Conservation (phyloP, 2,113 vertebrate species). For the Fregetta grallaria region DNA sequence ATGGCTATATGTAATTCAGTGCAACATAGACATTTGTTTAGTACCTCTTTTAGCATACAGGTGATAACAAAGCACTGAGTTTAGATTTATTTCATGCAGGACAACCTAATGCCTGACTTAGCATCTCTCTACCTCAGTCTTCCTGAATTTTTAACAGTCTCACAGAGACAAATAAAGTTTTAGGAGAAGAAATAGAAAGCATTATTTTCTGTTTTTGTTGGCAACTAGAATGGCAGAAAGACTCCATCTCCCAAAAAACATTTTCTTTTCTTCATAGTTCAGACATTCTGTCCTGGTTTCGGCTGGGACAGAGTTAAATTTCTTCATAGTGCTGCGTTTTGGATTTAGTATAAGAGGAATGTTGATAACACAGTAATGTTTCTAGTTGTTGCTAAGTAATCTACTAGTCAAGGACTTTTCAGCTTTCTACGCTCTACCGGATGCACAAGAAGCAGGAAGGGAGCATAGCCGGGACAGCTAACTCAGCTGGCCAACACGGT, state of each 20-base stretch:
- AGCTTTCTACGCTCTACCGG: no score
- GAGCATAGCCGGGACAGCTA: no score
- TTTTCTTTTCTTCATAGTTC: not conserved
- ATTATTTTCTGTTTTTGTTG: not conserved
- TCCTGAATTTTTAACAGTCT: not conserved
- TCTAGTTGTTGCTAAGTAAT: no score
- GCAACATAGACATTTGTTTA: not conserved
- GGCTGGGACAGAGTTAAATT: no score
- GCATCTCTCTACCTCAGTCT: not conserved
- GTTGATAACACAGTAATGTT: no score
- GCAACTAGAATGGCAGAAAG: not conserved
- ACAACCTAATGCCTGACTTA: not conserved
- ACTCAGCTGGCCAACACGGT: no score
- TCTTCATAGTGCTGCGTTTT: no score
- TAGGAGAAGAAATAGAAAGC: not conserved
- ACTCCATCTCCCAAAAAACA: not conserved
- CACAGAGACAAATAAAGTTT: not conserved
- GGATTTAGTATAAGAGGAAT: no score
- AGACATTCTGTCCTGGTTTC: no score
- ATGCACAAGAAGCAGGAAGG: no score
- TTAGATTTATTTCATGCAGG: not conserved
- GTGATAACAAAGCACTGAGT: not conserved
- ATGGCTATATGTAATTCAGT: not conserved
- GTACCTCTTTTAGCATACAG: not conserved
- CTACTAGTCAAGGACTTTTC: no score